Conservation (phyloP, 2,888 invertebrate genomes). For the Leucoptera coffeella region DNA sequence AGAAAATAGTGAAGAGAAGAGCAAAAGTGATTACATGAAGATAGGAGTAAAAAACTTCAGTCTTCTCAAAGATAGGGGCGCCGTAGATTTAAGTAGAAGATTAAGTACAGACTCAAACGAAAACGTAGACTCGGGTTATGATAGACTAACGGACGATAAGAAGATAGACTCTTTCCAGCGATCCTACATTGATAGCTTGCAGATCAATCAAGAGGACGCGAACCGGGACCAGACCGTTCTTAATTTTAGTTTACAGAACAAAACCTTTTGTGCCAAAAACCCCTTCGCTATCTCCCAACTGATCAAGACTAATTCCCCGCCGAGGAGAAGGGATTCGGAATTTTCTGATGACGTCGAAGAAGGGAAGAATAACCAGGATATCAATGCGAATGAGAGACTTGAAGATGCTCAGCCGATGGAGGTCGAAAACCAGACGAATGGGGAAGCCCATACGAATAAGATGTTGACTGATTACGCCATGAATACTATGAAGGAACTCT, state of each 20-base stretch:
- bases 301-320: slow-evolving; percentile 48
- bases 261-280: slow-evolving; percentile 51
- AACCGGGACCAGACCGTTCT: slow-evolving; percentile 28
- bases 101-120: slow-evolving; percentile 47
- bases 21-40: slow-evolving; percentile 14
- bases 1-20: slow-evolving; percentile 16
- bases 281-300: slow-evolving; percentile 51
- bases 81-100: slow-evolving; percentile 44
- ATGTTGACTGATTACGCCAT: slow-evolving; percentile 72
- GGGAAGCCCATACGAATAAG: slow-evolving; percentile 45
- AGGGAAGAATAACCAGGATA: slow-evolving; percentile 23
- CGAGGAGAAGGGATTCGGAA: slow-evolving; percentile 45
- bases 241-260: slow-evolving; percentile 45
- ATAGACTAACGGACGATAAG: slow-evolving; percentile 35
- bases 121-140: slow-evolving; percentile 43
- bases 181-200: slow-evolving; percentile 44
- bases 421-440: slow-evolving; percentile 27
- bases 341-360: slow-evolving; percentile 38
- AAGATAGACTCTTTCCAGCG: slow-evolving; percentile 41
- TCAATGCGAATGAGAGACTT: slow-evolving; percentile 39
- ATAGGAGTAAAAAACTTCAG: slow-evolving; percentile 46
- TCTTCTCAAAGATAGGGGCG: slow-evolving; percentile 34
- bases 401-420: slow-evolving; percentile 24
- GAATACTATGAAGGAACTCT: slow-evolving; percentile 71
- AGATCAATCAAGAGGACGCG: slow-evolving; percentile 26